Evolutionary conservation across 1,140 invertebrate genomes (phyloP).

Genomic region (Elymnias hypermnestra): DNA sequence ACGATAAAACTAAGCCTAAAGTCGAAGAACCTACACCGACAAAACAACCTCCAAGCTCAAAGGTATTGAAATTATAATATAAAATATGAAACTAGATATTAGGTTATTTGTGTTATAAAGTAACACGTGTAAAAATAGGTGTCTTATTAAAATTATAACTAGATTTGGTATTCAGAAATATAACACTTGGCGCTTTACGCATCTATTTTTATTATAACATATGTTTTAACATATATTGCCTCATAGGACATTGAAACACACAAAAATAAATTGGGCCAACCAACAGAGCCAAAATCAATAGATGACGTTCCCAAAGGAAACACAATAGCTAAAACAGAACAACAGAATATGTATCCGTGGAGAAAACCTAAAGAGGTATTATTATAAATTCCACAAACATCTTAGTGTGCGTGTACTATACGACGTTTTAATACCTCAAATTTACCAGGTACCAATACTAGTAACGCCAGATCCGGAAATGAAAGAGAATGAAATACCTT

Average conservation of each 20-base stretch:
- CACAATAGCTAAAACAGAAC: constrained; percentile 23
- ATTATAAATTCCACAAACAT: no score
- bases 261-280: constrained; percentile 8
- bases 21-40: no score
- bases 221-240: background rate
- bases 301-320: constrained; percentile 27
- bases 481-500: constrained; percentile 50
- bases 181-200: no score
- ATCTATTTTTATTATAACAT: no score
- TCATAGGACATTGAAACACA: constrained; percentile 10
- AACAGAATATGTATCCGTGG: constrained; percentile 39
- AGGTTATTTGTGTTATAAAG: no score
- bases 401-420: no score
- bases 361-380: constrained; percentile 40
- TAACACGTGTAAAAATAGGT: no score
- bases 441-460: constrained; percentile 46
- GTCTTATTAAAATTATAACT: no score
- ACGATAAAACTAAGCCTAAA: no score
- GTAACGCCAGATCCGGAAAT: constrained; percentile 36
- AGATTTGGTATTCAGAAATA: no score
- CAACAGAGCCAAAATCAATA: constrained; percentile 10
- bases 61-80: background rate
- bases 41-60: background rate
- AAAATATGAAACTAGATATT: no score
- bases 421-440: no score